Evolutionary conservation across 2,113 vertebrate species (phyloP).

Genomic region (Saguinus imperator): DNA sequence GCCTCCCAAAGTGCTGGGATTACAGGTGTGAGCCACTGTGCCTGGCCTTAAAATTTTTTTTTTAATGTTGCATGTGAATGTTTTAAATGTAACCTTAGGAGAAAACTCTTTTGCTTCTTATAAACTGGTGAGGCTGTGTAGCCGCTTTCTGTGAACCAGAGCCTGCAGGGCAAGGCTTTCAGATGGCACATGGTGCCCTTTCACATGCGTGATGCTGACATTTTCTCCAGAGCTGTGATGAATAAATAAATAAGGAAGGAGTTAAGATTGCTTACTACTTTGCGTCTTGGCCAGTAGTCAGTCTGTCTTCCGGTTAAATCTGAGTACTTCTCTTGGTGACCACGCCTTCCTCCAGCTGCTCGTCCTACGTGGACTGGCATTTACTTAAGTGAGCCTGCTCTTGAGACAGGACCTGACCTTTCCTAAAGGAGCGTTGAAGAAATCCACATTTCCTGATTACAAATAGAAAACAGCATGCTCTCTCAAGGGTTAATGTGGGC

Average conservation of each 20-base stretch:
- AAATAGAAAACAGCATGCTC: neutral
- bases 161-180: neutral
- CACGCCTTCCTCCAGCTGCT: neutral
- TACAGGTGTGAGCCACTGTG: too few species aligned
- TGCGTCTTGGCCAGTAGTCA: neutral
- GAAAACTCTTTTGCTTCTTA: neutral
- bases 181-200: neutral
- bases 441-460: neutral
- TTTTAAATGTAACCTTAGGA: neutral
- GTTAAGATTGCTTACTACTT: neutral
- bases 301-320: neutral
- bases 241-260: neutral
- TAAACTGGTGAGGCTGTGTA: neutral
- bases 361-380: constrained; percentile 46
- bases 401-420: constrained; percentile 49
- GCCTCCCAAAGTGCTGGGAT: too few species aligned
- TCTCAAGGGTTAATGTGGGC: neutral
- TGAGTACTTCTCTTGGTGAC: neutral
- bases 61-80: neutral
- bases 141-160: neutral
- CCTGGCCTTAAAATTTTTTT: neutral
- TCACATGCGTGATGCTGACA: neutral
- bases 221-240: neutral
- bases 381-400: constrained; percentile 2
- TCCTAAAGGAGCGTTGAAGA: neutral